A percentile compares a stretch with the other conserved stretches of the same genome.
Evolutionary conservation across 2,113 vertebrate species (phyloP).

Genomic region (Cercocebus atys): DNA sequence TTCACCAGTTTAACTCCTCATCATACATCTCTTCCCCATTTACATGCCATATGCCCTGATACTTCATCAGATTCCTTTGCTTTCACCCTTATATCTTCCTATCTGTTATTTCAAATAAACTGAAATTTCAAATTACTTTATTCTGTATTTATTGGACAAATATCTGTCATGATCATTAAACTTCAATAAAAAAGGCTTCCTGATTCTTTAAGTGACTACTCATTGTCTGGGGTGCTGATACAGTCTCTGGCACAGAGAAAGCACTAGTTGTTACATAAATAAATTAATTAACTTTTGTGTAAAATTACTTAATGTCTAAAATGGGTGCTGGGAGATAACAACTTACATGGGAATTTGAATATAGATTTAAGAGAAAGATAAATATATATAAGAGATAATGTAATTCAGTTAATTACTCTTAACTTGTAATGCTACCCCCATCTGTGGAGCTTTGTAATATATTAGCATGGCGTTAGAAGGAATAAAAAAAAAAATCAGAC

Average conservation of each 20-base stretch:
- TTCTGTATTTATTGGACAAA: neutral
- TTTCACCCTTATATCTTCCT: neutral
- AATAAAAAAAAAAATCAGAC: neutral
- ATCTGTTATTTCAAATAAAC: neutral
- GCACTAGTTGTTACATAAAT: neutral
- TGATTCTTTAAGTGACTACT: neutral
- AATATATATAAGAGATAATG: neutral
- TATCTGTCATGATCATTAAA: neutral
- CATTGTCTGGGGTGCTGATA: neutral
- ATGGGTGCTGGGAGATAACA: neutral
- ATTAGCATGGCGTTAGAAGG: neutral
- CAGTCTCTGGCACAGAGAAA: neutral
- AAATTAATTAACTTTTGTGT: neutral
- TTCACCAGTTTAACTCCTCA: neutral
- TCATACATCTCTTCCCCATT: neutral
- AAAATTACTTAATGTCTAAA: neutral
- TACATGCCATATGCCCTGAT: neutral
- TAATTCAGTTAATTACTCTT: neutral
- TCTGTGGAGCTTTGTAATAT: neutral
- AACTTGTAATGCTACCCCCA: neutral
- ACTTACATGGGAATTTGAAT: neutral
- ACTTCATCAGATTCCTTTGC: neutral
- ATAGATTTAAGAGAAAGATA: neutral
- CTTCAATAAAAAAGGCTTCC: neutral
- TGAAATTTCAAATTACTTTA: neutral